Percentiles rank a stretch among this genome's conserved stretches.
Conservation (phyloP, 2,888 invertebrate genomes). For the Calliphora vomitoria region DNA sequence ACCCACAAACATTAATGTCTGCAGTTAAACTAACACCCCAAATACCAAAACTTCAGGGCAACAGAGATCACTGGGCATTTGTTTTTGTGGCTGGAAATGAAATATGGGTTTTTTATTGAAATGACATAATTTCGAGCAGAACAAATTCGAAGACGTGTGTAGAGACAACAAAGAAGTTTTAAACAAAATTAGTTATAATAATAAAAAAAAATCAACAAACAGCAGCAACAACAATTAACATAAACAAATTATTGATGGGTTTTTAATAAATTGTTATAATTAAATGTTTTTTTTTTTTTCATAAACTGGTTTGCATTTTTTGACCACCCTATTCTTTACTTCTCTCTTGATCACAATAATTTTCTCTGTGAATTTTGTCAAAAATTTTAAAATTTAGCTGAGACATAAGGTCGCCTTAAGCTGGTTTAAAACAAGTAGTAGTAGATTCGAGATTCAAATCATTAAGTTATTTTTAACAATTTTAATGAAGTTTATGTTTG, state of each 20-base stretch:
- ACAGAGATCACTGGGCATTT: conserved; percentile 8
- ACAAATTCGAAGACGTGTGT: conserved; percentile 28
- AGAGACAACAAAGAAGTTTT: conserved; percentile 38
- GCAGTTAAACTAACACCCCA: conserved; percentile 35
- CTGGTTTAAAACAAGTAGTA: conserved; percentile 16
- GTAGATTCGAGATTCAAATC: not conserved
- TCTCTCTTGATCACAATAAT: not conserved
- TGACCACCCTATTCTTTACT: not conserved
- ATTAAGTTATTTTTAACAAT: conserved; percentile 2
- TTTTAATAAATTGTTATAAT: conserved; percentile 71
- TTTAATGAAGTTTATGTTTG: not conserved
- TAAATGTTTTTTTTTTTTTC: conserved; percentile 26
- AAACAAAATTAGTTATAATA: conserved; percentile 16
- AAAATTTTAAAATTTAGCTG: conserved; percentile 19
- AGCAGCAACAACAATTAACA: conserved; percentile 50
- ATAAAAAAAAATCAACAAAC: conserved; percentile 38
- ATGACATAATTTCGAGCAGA: conserved; percentile 69
- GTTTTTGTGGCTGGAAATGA: conserved; percentile 21
- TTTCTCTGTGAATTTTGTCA: not conserved
- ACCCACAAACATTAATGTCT: conserved; percentile 4
- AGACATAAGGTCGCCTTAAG: conserved; percentile 61
- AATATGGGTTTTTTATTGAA: conserved; percentile 68
- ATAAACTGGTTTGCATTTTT: conserved; percentile 29
- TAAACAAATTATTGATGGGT: conserved; percentile 71
- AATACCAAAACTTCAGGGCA: conserved; percentile 45